Evolutionary conservation across 2,113 vertebrate species (phyloP), one percentile per base, ranked within the genome.

Genomic region (Pavo muticus): DNA sequence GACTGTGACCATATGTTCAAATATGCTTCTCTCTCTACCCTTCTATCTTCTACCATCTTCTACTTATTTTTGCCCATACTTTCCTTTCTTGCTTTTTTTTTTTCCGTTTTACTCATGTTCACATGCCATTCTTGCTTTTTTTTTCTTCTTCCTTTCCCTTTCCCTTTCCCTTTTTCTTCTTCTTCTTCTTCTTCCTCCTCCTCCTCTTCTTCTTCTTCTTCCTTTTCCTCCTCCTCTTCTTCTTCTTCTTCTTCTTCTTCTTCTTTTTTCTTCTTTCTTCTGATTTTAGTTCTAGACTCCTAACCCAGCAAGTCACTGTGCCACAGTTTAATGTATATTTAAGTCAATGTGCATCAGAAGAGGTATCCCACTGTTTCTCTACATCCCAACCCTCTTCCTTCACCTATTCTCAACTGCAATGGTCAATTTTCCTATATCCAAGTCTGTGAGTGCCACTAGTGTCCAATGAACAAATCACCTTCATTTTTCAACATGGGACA

Each of bases 281-380:
- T 42, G 4, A 40, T 87, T 70, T 52, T 30, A 30, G 13, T 61
- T 92, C 81, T 75, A 85, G 32, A 50, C 14, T 86, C 14, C 21
- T 48, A 39, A 3, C 6, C 17, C 25, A 68, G 32, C 13, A 80
- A 72, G 8, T 35, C 13, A 35, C 40, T 74, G 21, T 74, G 19
- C 9, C 32, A 52, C 2, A 2, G 17, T 68, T 91, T 75, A 60
- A 60, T 0, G 0, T 14, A 52, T 1, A 16, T 21, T 0, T 59
- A 75, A 74, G 5, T 61, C 29, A 69, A 1, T 78, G 78, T 79
- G 24, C 37, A 63, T 4, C 11, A 7, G 17, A 59, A 87, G 15
- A 61, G 17, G 32, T 3, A 60, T 64, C 8, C 15, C 35, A 4
- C 18, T 73, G 23, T 76, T 3, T 11, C 13, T 50, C 18, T 56